These are phyloP conservation scores for Calameuta filiformis DNA, from an alignment of 2,888 invertebrate species.

Conservation along the genomic window DNA sequence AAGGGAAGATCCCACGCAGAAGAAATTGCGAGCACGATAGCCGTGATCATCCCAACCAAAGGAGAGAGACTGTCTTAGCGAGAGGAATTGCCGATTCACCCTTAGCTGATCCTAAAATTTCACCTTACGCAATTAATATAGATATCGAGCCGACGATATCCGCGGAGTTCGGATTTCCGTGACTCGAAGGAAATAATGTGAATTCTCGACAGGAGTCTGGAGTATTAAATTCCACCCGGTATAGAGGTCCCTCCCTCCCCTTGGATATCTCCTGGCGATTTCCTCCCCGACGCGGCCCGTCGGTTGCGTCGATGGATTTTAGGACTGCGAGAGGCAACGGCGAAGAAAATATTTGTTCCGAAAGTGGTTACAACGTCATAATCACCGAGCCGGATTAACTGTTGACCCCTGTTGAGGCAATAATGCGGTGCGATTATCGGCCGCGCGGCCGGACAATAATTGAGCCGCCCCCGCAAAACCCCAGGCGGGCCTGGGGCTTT, in stretches of 20 bases:
- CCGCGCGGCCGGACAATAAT: conserved; percentile 50
- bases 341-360: conserved; percentile 4
- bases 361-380: conserved; percentile 22
- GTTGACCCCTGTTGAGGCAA: conserved; percentile 34
- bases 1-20: not conserved
- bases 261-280: not conserved
- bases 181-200: not conserved
- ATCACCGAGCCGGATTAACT: conserved; percentile 29
- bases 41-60: not conserved
- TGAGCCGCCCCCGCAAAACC: conserved; percentile 36
- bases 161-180: not conserved
- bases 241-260: not conserved
- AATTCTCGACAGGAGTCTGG: not conserved
- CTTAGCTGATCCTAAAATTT: not conserved
- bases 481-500: conserved; percentile 22
- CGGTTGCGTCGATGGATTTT: not conserved
- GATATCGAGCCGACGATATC: not conserved
- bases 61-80: not conserved
- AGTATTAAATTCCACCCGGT: not conserved
- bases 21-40: not conserved
- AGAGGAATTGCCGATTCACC: not conserved
- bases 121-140: not conserved
- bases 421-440: conserved; percentile 50
- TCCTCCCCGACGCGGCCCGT: not conserved
- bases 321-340: not conserved